Conservation (phyloP, 2,113 vertebrate genomes). For the Ammodramus savannarum region DNA sequence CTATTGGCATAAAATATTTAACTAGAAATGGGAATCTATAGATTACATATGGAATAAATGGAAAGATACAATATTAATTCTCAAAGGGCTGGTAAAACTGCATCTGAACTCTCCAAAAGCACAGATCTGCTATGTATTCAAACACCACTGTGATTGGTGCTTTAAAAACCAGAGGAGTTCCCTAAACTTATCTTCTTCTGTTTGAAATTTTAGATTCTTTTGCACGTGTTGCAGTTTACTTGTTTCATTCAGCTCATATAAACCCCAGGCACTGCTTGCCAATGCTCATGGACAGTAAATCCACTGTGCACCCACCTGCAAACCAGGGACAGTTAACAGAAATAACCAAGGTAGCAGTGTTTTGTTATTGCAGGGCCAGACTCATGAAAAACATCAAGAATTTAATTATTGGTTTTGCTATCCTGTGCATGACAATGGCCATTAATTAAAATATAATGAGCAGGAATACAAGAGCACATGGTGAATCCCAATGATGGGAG, state of each 20-base stretch:
- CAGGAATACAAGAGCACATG: not conserved
- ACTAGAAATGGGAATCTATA: not conserved
- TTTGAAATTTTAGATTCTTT: not conserved
- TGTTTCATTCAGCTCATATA: not conserved
- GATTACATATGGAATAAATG: not conserved
- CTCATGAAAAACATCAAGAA: not conserved
- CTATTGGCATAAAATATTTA: not conserved
- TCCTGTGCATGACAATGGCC: not conserved
- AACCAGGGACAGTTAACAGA: not conserved
- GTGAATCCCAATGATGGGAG: not conserved
- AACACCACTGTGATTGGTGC: not conserved
- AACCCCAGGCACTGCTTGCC: not conserved
- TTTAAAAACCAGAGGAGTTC: not conserved
- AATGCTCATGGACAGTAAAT: not conserved
- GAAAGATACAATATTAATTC: not conserved
- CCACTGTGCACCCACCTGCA: not conserved
- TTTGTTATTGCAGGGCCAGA: not conserved
- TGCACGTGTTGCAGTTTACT: not conserved
- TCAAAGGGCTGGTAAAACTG: not conserved
- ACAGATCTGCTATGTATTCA: not conserved
- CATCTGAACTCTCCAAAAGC: not conserved
- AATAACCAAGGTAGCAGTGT: not conserved
- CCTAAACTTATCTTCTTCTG: not conserved
- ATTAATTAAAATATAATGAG: constrained; percentile 22
- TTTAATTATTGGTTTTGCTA: constrained; percentile 23